Evolutionary conservation across 1,140 invertebrate genomes (phyloP).

Genomic region (Globodera rostochiensis): DNA sequence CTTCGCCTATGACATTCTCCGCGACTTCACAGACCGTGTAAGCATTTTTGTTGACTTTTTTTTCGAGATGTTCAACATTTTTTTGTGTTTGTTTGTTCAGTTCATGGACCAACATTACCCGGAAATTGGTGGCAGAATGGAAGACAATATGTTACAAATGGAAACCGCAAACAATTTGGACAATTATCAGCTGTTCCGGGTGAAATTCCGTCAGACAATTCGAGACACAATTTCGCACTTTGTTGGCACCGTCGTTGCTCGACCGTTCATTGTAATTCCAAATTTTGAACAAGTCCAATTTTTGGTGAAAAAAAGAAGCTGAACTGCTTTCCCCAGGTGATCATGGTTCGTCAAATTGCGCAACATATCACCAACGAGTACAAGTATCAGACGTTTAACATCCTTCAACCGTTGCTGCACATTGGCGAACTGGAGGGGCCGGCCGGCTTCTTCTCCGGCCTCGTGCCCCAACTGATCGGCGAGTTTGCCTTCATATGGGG

Average conservation of each 20-base stretch:
- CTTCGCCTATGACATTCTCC: conserved; percentile 30
- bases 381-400: conserved; percentile 44
- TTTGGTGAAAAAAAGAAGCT: too few species aligned
- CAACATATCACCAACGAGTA: conserved; percentile 58
- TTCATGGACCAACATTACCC: conserved; percentile 60
- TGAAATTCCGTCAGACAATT: conserved; percentile 50
- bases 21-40: conserved; percentile 25
- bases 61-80: not conserved
- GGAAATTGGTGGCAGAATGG: conserved; percentile 55
- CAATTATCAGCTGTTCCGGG: conserved; percentile 26
- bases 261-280: conserved; percentile 34
- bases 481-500: conserved; percentile 53
- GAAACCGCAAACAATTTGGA: conserved; percentile 35
- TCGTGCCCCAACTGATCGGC: conserved; percentile 56
- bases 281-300: too few species aligned
- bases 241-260: conserved; percentile 44
- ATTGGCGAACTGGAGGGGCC: conserved; percentile 61
- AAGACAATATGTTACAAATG: conserved; percentile 51
- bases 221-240: conserved; percentile 42
- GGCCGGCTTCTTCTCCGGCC: conserved; percentile 55
- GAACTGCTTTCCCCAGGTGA: conserved; percentile 22
- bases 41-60: not conserved
- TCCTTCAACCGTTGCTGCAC: conserved; percentile 30
- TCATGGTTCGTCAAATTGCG: conserved; percentile 62
- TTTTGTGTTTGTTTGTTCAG: conserved; percentile 21